Evolutionary conservation across 2,113 vertebrate genomes (phyloP).

Genomic region (Chrysemys picta): DNA sequence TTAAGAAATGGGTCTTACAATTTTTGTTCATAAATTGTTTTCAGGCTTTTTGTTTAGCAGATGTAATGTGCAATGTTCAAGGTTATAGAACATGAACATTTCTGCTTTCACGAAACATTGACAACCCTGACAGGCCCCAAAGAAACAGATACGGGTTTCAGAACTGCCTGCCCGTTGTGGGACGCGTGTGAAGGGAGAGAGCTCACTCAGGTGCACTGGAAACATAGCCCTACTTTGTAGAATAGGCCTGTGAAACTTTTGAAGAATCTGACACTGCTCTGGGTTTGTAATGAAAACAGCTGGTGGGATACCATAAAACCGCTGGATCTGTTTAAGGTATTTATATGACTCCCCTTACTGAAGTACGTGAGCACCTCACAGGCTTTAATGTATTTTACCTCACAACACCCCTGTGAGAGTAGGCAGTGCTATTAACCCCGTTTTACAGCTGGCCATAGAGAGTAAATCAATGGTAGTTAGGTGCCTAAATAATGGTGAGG

Average conservation of each 20-base stretch:
- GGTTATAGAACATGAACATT: background rate
- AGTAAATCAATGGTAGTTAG: background rate
- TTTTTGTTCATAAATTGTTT: background rate
- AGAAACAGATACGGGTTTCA: background rate
- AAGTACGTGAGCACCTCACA: background rate
- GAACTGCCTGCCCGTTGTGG: too few species aligned
- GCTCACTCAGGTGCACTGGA: background rate
- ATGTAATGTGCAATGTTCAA: accelerated
- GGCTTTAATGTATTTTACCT: background rate
- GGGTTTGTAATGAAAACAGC: background rate
- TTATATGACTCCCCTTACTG: background rate
- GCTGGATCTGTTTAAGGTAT: background rate
- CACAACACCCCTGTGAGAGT: background rate
- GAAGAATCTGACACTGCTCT: background rate
- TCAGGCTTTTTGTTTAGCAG: background rate
- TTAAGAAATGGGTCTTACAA: background rate
- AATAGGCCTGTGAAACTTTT: background rate
- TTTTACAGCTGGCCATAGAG: background rate
- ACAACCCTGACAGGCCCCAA: background rate
- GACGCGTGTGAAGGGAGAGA: background rate
- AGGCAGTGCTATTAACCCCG: background rate
- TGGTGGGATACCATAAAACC: background rate
- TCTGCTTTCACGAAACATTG: too few species aligned
- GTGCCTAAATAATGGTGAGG: background rate
- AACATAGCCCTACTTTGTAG: background rate